Evolutionary conservation across 2,797 vertebrate genomes (phyloP), one percentile per base, ranked within the genome.

Genomic region (Coilia nasus): DNA sequence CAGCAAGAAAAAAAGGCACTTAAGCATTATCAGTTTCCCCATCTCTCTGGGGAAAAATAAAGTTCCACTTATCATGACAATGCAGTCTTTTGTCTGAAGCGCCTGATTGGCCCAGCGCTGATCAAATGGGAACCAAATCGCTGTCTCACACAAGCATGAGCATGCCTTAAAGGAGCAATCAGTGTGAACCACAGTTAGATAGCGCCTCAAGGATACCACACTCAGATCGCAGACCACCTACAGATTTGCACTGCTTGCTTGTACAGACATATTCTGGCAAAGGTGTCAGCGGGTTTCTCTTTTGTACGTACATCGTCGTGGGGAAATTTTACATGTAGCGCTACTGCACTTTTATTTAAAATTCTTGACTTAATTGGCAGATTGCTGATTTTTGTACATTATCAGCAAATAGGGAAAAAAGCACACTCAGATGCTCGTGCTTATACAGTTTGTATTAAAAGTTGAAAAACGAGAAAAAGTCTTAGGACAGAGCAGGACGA

Each of bases 11-110:
- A 14, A 25, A 85, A 85, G 81, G 84, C 50, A 41, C 50, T 84
- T 44, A 81, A 84, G 71, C 59, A 35, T 84, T 78, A 78, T 78
- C 71, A 21, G 15, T 78, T 78, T 78, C 71, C 71, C 31, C 71
- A 78, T 41, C 71, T 78, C 35, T 41, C 31, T 78, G 71, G 71
- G 35, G 71, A 78, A 19, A 75, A 78, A 78, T 78, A 78, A 44
- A 78, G 35, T 44, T 5, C 71, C 71, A 78, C 71, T 78, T 78
- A 78, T 78, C 71, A 78, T 44, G 71, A 78, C 71, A 78, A 78
- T 78, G 71, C 71, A 41, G 71, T 78, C 15, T 19, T 19, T 78
- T 78, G 71, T 44, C 71, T 78, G 71, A 78, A 44, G 71, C 19
- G 71, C 35, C 19, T 78, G 71, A 78, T 78, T 78, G 35, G 71